phyloP scores from a whole-genome alignment of 2,797 vertebrate species.

The Simalia tracyae region DNA sequence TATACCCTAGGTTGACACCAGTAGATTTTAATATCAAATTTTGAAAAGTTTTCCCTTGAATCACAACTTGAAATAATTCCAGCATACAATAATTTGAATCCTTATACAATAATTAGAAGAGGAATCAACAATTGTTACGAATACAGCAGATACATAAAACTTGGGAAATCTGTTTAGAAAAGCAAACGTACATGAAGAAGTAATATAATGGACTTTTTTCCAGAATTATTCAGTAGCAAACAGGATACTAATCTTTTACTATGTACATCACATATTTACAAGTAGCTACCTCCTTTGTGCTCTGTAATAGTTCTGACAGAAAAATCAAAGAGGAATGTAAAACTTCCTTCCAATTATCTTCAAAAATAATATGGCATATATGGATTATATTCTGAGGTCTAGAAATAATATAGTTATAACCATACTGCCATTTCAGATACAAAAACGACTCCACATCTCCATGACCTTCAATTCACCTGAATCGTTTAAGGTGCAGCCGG shows the following conservation, averaged over 20 bases:
- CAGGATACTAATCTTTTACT: neutral
- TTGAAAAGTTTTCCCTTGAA: neutral
- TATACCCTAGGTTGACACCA: neutral
- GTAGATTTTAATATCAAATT: neutral
- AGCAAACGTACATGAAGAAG: neutral
- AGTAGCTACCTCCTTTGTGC: rapidly evolving
- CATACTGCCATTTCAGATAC: neutral
- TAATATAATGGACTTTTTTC: neutral
- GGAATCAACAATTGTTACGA: neutral
- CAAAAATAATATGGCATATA: rapidly evolving
- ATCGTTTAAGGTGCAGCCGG: constrained; percentile 98
- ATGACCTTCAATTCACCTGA: constrained; percentile 82
- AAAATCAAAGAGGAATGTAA: neutral
- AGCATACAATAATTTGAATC: neutral
- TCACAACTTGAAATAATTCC: neutral
- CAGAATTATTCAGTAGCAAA: neutral
- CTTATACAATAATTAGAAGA: neutral
- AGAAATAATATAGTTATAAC: neutral
- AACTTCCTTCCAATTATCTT: neutral
- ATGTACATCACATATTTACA: rapidly evolving
- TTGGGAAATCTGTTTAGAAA: neutral
- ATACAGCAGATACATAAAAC: neutral
- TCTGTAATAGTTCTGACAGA: neutral
- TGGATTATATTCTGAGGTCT: rapidly evolving
- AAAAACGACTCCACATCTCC: neutral